Base-by-base conservation (phyloP, 2,888 invertebrate species). In the Heliconius sara region DNA sequence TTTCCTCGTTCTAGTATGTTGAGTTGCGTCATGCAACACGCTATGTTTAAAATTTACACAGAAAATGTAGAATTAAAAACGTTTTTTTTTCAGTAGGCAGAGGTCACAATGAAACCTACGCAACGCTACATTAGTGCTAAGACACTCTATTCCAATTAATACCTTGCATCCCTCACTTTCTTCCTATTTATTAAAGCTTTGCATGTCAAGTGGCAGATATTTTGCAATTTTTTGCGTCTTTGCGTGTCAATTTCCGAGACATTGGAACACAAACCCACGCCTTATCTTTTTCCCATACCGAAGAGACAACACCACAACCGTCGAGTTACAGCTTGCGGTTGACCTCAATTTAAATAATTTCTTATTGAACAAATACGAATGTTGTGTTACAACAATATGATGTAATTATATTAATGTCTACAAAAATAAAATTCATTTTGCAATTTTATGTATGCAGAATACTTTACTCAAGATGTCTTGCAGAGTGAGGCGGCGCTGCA, bases 381-480 rank as follows among this genome's bases (percentile, higher is more conserved):
- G 57, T 57, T 9, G 9, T 57, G 22, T 57, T 57, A 3, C 9
- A 9, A 57, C 57, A 9, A 57, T 22, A 9, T 57, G 22, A 19
- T 57, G 22, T 57, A 57, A 47, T 57, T 22, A 57, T 57, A 57
- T 57, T 30, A 65, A 65, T 43, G 65, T 4, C 27, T 65, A 22
- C 13, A 72, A 52, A 65, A 5, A 22, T 6, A 1, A 39, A 39
- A 39, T 9, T 9, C 9, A 65, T 75, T 63, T 65, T 1, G 27
- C 22, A 65, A 65, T 75, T 65, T 75, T 39, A 27, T 75, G 22
- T 65, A 75, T 75, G 63, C 25, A 19, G 65, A 65, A 75, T 43
- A 75, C 25, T 65, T 63, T 74, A 27, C 39, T 43, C 27, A 27
- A 75, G 75, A 65, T 63, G 27, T 43, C 25, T 43, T 73, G 39